phyloP scores from a whole-genome alignment of 2,888 invertebrate genomes.

The Abscondita cerata region DNA sequence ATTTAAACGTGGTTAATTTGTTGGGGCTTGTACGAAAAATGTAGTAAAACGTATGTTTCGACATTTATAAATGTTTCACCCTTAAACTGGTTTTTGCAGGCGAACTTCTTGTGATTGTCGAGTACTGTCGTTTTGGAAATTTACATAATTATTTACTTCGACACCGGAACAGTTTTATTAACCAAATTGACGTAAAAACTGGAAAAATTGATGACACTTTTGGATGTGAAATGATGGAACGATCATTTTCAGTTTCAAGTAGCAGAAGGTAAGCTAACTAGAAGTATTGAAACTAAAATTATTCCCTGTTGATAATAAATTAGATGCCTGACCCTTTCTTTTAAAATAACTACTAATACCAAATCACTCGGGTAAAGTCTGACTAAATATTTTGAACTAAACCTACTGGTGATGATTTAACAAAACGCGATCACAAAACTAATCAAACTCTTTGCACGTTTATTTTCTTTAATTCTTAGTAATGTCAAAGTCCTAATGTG shows the following conservation, averaged over 20 bases:
- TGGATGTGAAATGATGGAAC: constrained; percentile 64
- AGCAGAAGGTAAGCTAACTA: constrained; percentile 64
- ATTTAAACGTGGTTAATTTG: constrained; percentile 96
- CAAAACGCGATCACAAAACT: no score
- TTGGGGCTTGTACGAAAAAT: constrained; percentile 95
- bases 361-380: no score
- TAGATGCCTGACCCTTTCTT: no score
- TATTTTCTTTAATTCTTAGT: no score
- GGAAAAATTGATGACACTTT: constrained; percentile 74
- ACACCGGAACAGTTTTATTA: constrained; percentile 82
- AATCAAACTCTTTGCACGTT: constrained; percentile 24
- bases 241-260: constrained; percentile 65
- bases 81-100: constrained; percentile 73
- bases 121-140: constrained; percentile 93
- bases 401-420: no score
- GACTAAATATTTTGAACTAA: no score
- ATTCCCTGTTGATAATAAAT: no score
- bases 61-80: no score
- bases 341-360: no score
- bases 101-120: constrained; percentile 91
- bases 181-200: constrained; percentile 76
- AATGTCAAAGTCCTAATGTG: constrained; percentile 42
- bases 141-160: constrained; percentile 86
- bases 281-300: no score
- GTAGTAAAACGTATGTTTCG: no score